Base-by-base conservation (phyloP, 2,113 vertebrate genomes). In the Ailurus styani region DNA sequence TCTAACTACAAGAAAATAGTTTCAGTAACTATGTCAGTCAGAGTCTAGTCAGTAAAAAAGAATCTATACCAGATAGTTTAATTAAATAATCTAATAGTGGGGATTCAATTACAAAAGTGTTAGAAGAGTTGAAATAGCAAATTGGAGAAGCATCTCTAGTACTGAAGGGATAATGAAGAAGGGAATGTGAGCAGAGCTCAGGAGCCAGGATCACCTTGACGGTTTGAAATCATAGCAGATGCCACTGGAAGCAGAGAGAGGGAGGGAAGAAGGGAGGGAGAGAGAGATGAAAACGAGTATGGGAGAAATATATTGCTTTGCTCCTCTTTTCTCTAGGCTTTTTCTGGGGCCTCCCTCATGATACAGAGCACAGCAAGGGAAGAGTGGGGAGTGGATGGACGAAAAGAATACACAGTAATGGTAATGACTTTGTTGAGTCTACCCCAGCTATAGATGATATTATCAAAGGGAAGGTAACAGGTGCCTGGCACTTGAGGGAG, bases 1-100 rank as follows among this genome's bases (percentile, higher is more conserved):
- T 95, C 34, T 83, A 95, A 92, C 78, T 88, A 31, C 37, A 96
- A 90, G 42, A 87, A 95, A 90, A 95, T 62, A 87, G 25, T 40
- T 93, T 89, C 34, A 27, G 21, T 83, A 83, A 89, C 37, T 52
- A 77, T 84, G 13, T 85, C 54, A 91, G 68, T 78, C 29, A 88
- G 75, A 87, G 6, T 73, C n/a, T 77, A 78, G 52, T 86, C 72
- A 89, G 54, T 42, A 62, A 88, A 70, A 97, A 96, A 78, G 7
- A 85, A 94, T 91, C 82, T 81, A 73, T 40, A 52, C 12, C 15
- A 86, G n/a, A 37, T 60, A 95, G 73, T 92, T 95, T 91, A 84
- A 85, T 97, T 91, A 62, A 95, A 78, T 27, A 89, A 89, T 89
- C 87, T 50, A 75, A 64, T 47, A 94, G 54, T 13, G 42, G 79